Evolutionary conservation across 2,797 vertebrate species (phyloP).

Genomic region (Rhinatrema bivittatum): DNA sequence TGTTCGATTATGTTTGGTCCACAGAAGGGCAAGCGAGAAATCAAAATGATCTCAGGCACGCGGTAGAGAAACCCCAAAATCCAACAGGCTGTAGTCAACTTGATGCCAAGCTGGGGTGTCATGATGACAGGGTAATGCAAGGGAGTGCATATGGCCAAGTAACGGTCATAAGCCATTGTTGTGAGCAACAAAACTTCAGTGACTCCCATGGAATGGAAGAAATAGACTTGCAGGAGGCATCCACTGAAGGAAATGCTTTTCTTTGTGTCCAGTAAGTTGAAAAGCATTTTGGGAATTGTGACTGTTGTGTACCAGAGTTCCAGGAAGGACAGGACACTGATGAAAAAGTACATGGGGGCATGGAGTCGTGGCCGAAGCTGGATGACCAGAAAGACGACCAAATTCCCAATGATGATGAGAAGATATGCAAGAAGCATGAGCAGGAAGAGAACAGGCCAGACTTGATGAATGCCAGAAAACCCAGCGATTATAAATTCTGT

Average conservation of each 20-base stretch:
- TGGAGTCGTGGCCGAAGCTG: constrained; percentile 1
- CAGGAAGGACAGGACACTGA: constrained; percentile 18
- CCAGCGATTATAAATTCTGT: constrained; percentile 23
- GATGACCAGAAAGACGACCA: constrained; percentile 14
- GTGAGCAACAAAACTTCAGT: constrained; percentile 20
- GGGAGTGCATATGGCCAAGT: constrained; percentile 23
- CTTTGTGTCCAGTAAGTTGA: constrained; percentile 9
- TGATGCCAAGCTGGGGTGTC: not conserved
- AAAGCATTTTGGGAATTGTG: constrained; percentile 28
- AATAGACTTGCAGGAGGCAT: constrained; percentile 31
- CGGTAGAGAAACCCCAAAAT: constrained; percentile 9
- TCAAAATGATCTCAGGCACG: constrained; percentile 8
- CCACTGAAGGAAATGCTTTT: constrained; percentile 17
- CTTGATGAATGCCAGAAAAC: constrained; percentile 4
- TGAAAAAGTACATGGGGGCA: constrained; percentile 27
- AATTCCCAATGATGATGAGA: constrained; percentile 27
- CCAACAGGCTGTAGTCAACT: constrained; percentile 8
- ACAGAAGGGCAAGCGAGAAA: constrained; percentile 20
- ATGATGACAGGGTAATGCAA: constrained; percentile 12
- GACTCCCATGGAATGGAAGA: constrained; percentile 22
- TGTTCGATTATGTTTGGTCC: constrained; percentile 13
- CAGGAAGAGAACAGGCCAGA: constrained; percentile 3
- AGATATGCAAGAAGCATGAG: constrained; percentile 19
- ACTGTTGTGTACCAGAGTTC: constrained; percentile 23
- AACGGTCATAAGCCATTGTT: constrained; percentile 24